These are phyloP conservation scores for Matsumyia berberina DNA, from an alignment of 2,888 invertebrate genomes.

Conservation along the genomic window DNA sequence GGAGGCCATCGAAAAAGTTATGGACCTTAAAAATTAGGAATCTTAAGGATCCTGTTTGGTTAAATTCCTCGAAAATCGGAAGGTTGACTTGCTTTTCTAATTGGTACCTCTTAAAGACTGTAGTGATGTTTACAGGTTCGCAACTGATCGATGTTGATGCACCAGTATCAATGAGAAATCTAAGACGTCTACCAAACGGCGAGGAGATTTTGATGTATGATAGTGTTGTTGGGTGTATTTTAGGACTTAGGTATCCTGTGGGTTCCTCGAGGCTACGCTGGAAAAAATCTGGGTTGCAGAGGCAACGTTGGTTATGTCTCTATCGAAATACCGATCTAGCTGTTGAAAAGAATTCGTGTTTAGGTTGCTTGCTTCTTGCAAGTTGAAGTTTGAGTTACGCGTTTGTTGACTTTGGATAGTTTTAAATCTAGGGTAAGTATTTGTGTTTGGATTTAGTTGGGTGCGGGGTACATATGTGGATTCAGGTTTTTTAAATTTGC, in stretches of 20 bases:
- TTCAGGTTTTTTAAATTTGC: neutral
- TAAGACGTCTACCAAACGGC: too few relatives aligned
- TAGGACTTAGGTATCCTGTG: slow-evolving; percentile 8
- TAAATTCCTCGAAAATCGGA: too few relatives aligned
- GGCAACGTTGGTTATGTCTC: slow-evolving; percentile 18
- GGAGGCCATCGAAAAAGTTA: too few relatives aligned
- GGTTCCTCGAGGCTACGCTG: slow-evolving; percentile 33
- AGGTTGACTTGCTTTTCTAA: too few relatives aligned
- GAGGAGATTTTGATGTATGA: neutral
- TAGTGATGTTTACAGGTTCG: too few relatives aligned
- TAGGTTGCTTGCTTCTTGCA: slow-evolving; percentile 20
- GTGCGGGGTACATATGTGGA: neutral
- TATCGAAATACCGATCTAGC: slow-evolving; percentile 11
- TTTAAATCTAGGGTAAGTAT: slow-evolving; percentile 16
- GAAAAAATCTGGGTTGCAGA: slow-evolving; percentile 25
- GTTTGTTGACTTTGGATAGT: slow-evolving; percentile 18
- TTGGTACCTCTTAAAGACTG: too few relatives aligned
- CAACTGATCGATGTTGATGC: too few relatives aligned
- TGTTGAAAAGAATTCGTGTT: slow-evolving; percentile 14
- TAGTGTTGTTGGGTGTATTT: neutral
- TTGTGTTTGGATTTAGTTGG: neutral
- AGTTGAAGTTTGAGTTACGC: slow-evolving; percentile 33
- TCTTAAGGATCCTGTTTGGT: too few relatives aligned
- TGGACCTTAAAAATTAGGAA: too few relatives aligned
- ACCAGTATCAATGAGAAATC: too few relatives aligned